phyloP scores from a whole-genome alignment of 2,888 invertebrate genomes.

The Cataglyphis cursor region DNA sequence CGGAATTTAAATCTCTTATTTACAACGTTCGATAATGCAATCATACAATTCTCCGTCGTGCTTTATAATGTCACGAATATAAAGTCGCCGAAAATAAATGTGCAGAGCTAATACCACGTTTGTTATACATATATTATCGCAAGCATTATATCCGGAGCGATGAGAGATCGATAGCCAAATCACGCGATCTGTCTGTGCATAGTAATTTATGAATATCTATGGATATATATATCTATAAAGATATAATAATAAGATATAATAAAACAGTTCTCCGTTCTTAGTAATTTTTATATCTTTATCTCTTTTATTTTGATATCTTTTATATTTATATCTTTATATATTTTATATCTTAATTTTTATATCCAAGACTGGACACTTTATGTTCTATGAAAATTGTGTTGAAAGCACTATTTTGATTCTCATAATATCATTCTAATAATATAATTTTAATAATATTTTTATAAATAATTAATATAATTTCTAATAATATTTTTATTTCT shows the following conservation, averaged over 20 bases:
- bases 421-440: no score
- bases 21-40: neutral
- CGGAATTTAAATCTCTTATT: constrained; percentile 1
- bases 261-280: no score
- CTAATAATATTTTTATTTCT: no score
- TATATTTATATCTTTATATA: no score
- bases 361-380: neutral
- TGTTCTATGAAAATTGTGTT: neutral
- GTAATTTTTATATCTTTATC: neutral
- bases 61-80: constrained; percentile 1
- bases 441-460: no score
- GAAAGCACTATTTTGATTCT: neutral
- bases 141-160: neutral
- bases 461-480: no score
- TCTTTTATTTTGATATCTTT: no score
- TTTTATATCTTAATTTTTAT: neutral
- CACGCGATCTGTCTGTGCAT: neutral
- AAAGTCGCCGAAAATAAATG: constrained; percentile 16
- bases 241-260: no score
- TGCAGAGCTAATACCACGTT: neutral
- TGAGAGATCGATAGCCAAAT: constrained; percentile 28
- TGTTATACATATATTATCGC: neutral
- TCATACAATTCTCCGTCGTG: neutral
- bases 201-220: neutral
- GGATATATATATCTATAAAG: no score